These are phyloP conservation scores for Subanguina moxae DNA, from an alignment of 1,140 invertebrate species.

Conservation along the genomic window DNA sequence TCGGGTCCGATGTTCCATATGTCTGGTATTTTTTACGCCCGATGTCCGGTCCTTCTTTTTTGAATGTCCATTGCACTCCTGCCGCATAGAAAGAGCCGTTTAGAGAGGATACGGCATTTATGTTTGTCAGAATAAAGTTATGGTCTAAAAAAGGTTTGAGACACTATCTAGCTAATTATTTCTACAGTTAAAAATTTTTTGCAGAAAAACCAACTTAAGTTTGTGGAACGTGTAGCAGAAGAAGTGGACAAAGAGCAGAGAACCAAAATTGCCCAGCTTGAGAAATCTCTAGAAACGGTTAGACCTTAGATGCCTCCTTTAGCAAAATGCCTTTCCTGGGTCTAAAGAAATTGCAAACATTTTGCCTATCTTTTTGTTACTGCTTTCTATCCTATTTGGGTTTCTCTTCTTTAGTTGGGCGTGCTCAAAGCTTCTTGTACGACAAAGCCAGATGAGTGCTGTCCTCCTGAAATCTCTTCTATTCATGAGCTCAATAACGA, in stretches of 20 bases:
- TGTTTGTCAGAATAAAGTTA: too few species aligned
- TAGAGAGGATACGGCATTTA: too few species aligned
- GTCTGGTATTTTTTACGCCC: too few species aligned
- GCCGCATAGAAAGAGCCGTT: too few species aligned
- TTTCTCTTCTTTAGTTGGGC: not conserved
- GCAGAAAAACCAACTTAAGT: not conserved
- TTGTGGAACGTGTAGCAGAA: not conserved
- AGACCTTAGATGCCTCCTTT: too few species aligned
- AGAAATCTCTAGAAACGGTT: too few species aligned
- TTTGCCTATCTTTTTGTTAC: not conserved
- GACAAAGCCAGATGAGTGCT: not conserved
- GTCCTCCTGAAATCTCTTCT: not conserved
- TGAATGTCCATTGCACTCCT: too few species aligned
- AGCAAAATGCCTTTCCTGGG: not conserved
- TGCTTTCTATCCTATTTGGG: slow-evolving; percentile 2
- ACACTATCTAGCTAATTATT: too few species aligned
- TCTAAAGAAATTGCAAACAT: not conserved
- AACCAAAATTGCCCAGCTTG: not conserved
- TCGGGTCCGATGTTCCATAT: too few species aligned
- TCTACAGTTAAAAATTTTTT: too few species aligned
- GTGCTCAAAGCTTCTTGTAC: not conserved
- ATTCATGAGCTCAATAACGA: not conserved
- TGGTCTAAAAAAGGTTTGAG: too few species aligned
- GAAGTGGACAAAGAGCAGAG: not conserved
- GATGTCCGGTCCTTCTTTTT: too few species aligned